Evolutionary conservation across 2,888 invertebrate species (phyloP), one percentile per base, ranked within the genome.

Genomic region (Flabesymbios commensalis): DNA sequence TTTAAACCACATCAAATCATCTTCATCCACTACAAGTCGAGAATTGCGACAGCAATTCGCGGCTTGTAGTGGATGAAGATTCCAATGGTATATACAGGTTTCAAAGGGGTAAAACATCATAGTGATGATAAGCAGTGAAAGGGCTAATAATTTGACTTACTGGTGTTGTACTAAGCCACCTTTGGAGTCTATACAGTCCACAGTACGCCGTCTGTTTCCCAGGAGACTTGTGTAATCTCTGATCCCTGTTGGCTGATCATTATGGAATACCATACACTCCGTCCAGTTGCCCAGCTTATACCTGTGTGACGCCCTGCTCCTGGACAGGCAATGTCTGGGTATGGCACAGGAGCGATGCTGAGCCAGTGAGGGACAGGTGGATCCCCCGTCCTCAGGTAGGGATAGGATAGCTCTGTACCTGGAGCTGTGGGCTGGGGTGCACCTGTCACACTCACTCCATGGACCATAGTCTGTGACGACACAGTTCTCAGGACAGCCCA

Each of bases 401-500:
- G 58, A 36, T 19, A 69, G 55, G 14, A 68, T 58, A 7, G 43
- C 41, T 24, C 66, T 48, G 28, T 54, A 59, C 2, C 65, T 51
- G 41, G 61, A 55, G 28, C 47, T 48, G 32, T 61, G 60, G 10
- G 33, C 24, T 36, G 49, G 51, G 63, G 63, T 65, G 53, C 67
- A 67, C 14, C 57, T 24, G 26, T 61, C 54, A 31, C 67, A 67
- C 24, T 41, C 56, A 24, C 72, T 70, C 14, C 73, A 74, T 3
- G 70, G 71, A 7, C 67, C 65, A 26, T 56, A 68, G 32, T 63
- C 62, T 2, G 62, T 61, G 22, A 59, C 39, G 7, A 68, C 47
- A 47, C 69, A 69, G 52, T 68, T 55, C n/a, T 53, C 49, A 10
- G 64, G 60, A 47, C 64, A 69, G 47, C 49, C 24, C 32, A 31